phyloP scores from a whole-genome alignment of 30 jellyfish, hydroid and myxozoan species.

The Rhopilema esculentum region DNA sequence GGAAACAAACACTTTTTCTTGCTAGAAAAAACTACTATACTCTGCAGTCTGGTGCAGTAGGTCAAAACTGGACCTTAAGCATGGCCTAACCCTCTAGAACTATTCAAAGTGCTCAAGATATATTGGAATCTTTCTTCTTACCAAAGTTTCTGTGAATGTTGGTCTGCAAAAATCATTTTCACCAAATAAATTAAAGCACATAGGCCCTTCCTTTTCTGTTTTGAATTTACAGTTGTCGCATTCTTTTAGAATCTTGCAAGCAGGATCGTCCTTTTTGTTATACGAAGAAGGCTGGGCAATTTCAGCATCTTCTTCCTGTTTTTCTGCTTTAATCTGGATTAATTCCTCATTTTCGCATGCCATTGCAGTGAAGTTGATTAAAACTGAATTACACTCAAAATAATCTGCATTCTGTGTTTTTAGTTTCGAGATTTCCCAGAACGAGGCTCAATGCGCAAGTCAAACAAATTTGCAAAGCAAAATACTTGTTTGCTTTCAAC shows the following conservation, averaged over 20 bases:
- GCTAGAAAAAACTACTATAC: too few species aligned
- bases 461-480: too few species aligned
- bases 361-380: not conserved
- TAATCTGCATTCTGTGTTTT: too few species aligned
- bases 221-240: slow-evolving; percentile 9
- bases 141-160: not conserved
- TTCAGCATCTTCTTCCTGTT: not conserved
- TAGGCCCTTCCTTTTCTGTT: not conserved
- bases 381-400: not conserved
- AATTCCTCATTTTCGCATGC: not conserved
- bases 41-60: too few species aligned
- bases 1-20: too few species aligned
- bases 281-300: not conserved
- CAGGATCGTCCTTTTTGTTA: not conserved
- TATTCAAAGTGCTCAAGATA: not conserved
- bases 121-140: not conserved
- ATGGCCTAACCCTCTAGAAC: too few species aligned
- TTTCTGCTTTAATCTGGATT: not conserved
- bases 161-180: not conserved
- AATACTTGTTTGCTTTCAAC: too few species aligned
- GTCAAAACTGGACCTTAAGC: too few species aligned
- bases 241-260: not conserved
- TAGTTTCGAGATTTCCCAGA: too few species aligned
- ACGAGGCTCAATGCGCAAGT: too few species aligned
- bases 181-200: slow-evolving; percentile 1